Percentiles rank a stretch among this genome's conserved stretches.
Conservation (phyloP, 2,113 vertebrate species). For the Hypocryptadius cinnamomeus region DNA sequence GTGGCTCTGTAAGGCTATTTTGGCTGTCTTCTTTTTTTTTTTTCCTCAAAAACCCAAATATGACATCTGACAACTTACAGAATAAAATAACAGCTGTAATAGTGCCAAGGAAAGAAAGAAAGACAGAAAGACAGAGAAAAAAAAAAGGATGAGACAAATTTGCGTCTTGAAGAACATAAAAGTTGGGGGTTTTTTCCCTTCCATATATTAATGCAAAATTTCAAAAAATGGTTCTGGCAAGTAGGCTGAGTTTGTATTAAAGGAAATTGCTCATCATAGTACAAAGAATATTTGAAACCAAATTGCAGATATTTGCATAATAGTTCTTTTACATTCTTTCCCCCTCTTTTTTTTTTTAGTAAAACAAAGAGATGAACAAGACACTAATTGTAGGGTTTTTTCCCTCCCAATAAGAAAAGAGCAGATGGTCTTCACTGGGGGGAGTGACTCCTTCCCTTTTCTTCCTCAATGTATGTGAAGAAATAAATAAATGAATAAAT, state of each 20-base stretch:
- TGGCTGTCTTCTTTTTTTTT: neutral
- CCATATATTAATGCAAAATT: neutral
- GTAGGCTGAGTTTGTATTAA: constrained; percentile 68
- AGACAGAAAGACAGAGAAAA: too few relatives aligned
- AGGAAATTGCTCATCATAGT: constrained; percentile 74
- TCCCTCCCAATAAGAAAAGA: constrained; percentile 66
- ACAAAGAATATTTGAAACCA: constrained; percentile 75
- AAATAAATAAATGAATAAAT: constrained; percentile 23
- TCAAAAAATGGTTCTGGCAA: constrained; percentile 35
- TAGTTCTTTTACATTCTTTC: constrained; percentile 55
- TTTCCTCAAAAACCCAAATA: neutral
- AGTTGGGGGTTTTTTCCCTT: neutral
- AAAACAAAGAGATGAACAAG: constrained; percentile 65
- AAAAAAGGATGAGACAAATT: constrained; percentile 11
- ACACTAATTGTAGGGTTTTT: constrained; percentile 71
- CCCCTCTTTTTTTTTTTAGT: neutral
- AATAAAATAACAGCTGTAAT: constrained; percentile 4
- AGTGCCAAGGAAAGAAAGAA: neutral
- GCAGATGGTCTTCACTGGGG: constrained; percentile 64
- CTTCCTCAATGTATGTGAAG: neutral
- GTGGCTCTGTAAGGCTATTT: neutral
- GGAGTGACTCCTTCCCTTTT: neutral
- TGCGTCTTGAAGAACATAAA: constrained; percentile 11
- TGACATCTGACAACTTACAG: constrained; percentile 4
- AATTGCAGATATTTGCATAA: constrained; percentile 80